phyloP scores from a whole-genome alignment of 2,888 invertebrate species.

The Sphecodes monilicornis region DNA sequence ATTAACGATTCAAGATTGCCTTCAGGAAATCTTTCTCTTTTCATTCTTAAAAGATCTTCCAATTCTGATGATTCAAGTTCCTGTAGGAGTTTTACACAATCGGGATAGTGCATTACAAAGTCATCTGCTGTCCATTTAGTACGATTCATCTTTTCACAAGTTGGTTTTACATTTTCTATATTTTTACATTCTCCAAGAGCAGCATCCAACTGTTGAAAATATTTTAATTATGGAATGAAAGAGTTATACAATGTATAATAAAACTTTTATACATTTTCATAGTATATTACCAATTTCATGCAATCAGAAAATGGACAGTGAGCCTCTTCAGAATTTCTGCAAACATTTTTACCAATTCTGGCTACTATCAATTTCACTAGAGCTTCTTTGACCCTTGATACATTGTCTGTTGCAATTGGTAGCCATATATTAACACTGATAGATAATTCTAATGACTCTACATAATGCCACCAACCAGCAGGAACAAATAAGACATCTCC shows the following conservation, averaged over 20 bases:
- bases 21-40: constrained; percentile 67
- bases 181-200: constrained; percentile 72
- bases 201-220: constrained; percentile 70
- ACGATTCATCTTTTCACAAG: constrained; percentile 37
- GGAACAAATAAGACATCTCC: constrained; percentile 96
- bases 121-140: constrained; percentile 64
- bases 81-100: constrained; percentile 59
- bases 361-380: constrained; percentile 79
- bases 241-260: neutral
- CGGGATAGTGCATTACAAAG: constrained; percentile 69
- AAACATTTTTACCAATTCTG: constrained; percentile 73
- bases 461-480: constrained; percentile 98
- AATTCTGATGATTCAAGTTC: constrained; percentile 67
- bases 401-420: constrained; percentile 87
- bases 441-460: constrained; percentile 88
- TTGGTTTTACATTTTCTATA: neutral
- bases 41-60: constrained; percentile 65
- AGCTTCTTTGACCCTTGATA: constrained; percentile 79
- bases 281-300: constrained; percentile 74
- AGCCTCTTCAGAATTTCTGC: constrained; percentile 61
- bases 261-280: constrained; percentile 1
- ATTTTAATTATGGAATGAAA: neutral
- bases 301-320: constrained; percentile 66
- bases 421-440: constrained; percentile 91
- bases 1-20: constrained; percentile 19